Percentiles rank a stretch among this genome's conserved stretches.
Conservation (phyloP, 2,888 invertebrate species). For the Mythimna impura region DNA sequence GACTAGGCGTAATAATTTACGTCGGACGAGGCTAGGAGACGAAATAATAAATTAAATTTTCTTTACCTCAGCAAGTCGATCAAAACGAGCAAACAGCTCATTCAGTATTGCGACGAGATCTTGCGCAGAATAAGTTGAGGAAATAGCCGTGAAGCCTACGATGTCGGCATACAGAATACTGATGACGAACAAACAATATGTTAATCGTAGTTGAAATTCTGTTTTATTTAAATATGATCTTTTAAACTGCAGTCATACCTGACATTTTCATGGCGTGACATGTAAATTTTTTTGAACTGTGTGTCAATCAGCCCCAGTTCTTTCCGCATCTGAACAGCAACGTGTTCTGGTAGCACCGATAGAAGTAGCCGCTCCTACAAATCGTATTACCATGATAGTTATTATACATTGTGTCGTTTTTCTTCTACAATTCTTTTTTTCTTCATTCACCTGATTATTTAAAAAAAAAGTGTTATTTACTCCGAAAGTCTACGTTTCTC, state of each 20-base stretch:
- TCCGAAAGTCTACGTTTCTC: background rate
- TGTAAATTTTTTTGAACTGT: slow-evolving; percentile 99
- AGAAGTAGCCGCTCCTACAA: slow-evolving; percentile 96
- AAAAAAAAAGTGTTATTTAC: background rate
- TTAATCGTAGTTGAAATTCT: slow-evolving; percentile 24
- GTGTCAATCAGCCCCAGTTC: slow-evolving; percentile 97
- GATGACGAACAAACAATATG: slow-evolving; percentile 72
- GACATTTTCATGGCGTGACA: slow-evolving; percentile 99
- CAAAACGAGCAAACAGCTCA: slow-evolving; percentile 98
- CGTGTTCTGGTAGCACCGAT: slow-evolving; percentile 98
- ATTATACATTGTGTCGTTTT: background rate
- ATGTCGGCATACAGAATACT: slow-evolving; percentile 99
- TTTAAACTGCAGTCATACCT: slow-evolving; percentile 90
- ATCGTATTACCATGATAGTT: slow-evolving; percentile 18
- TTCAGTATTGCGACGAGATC: slow-evolving; percentile 98
- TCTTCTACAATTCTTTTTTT: background rate
- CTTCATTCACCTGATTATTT: background rate
- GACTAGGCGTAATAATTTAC: slow-evolving; percentile 40
- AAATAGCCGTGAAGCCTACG: slow-evolving; percentile 99
- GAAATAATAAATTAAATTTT: slow-evolving; percentile 52
- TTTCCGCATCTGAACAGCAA: slow-evolving; percentile 98
- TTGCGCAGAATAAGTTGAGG: slow-evolving; percentile 98
- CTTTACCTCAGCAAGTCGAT: slow-evolving; percentile 95
- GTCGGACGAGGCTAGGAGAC: slow-evolving; percentile 40
- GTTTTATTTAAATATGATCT: slow-evolving; percentile 28